phyloP scores from a whole-genome alignment of 2,797 vertebrate genomes.

The Enteromius argenteus region DNA sequence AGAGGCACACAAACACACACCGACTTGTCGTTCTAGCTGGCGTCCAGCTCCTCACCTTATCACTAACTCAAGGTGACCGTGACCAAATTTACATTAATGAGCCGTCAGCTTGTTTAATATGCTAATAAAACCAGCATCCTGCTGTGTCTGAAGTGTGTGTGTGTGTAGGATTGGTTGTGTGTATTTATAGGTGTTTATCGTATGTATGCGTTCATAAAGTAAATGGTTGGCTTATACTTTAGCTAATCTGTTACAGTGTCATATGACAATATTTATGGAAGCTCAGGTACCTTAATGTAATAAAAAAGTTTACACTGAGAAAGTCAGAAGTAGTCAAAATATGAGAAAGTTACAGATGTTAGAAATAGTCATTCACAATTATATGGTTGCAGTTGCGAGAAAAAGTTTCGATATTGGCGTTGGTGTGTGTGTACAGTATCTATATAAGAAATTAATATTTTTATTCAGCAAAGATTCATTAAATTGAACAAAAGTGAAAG shows the following conservation, averaged over 20 bases:
- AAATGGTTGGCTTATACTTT: constrained; percentile 1
- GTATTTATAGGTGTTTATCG: not conserved
- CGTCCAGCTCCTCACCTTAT: constrained; percentile 22
- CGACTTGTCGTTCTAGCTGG: not conserved
- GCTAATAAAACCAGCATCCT: constrained; percentile 41
- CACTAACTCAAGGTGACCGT: constrained; percentile 54
- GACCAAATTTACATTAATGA: constrained; percentile 58
- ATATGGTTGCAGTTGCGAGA: not conserved
- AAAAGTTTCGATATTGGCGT: not conserved
- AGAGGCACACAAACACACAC: constrained; percentile 1
- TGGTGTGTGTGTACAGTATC: not conserved
- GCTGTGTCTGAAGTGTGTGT: constrained; percentile 47
- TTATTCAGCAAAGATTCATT: not conserved
- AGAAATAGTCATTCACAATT: not conserved
- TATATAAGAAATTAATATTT: not conserved
- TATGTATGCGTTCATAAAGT: not conserved
- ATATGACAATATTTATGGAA: not conserved
- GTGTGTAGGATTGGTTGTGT: not conserved
- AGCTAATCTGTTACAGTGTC: not conserved
- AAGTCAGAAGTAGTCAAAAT: too few relatives aligned
- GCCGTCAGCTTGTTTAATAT: constrained; percentile 55
- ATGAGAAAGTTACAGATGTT: not conserved
- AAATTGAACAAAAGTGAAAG: not conserved
- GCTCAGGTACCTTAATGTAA: not conserved
- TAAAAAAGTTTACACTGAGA: not conserved